Evolutionary conservation across 2,113 vertebrate species (phyloP), one percentile per base, ranked within the genome.

Genomic region (Charina bottae): DNA sequence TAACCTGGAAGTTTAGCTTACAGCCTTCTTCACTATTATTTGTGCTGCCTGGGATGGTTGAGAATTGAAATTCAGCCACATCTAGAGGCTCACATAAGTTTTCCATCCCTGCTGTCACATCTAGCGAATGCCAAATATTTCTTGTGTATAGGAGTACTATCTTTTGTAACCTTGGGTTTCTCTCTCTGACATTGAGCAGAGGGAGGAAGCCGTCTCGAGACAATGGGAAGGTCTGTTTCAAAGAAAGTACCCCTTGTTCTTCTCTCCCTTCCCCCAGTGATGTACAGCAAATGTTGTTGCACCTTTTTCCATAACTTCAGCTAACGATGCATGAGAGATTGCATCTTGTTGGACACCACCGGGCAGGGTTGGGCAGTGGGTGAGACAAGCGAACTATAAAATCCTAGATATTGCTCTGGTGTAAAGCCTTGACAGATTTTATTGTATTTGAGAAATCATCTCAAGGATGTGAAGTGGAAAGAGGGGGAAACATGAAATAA

Each of bases 361-460:
- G 42, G 26, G 53, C 24, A 91, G 54, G 4, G n/a, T 33, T 88
- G 68, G 56, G 68, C 91, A 37, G 28, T 4, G 26, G 91, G 59
- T 88, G 68, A 88, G 28, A 83, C 64, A 85, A 91, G 37, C 49
- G 55, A 83, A 83, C n/a, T 42, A 64, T 89, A 84, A 89, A 92
- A 84, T 26, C 53, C 87, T 85, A 15, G 72, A 62, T 54, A 84
- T 84, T 62, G 46, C 64, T 83, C 21, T 64, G 56, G 72, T 55
- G 42, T 89, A 84, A 89, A 92, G 54, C 28, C 72, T 55, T 92
- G 72, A 89, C 59, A 62, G 86, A 26, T 54, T 33, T 42, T 88
- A 24, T 91, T 2, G 33, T 54, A 64, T 84, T 89, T 92, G 21
- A 0, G 0, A 92, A 90, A 78, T 1, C 1, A 11, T 19, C 64